Base-by-base conservation (phyloP, 2,797 vertebrate species). In the Lerista edwardsae region DNA sequence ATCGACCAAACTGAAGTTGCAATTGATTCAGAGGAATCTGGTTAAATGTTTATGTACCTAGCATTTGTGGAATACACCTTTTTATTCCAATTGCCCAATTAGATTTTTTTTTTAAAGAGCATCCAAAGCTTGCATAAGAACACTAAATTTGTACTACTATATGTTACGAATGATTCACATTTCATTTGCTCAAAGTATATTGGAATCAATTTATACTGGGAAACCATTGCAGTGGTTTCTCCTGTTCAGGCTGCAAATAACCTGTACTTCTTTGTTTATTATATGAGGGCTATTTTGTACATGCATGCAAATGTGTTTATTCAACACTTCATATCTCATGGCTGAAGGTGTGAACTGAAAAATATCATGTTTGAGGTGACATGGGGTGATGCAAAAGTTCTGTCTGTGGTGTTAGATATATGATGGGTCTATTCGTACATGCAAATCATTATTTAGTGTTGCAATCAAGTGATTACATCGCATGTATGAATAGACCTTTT, bases 191-290 rank as follows among this genome's bases (percentile, higher is more conserved):
- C 85, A 73, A 75, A 83, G 84, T 86, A 62, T 83, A 47, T 79
- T 87, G 86, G 90, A 88, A 87, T 94, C 90, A 94, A 95, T 91
- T 76, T 93, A 95, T 92, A 95, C 81, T 83, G 86, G 92, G 94
- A 91, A 91, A 55, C 51, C 51, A 55, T 89, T 62, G 17, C 86
- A 68, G 41, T 51, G n/a, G 55, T 87, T 74, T 84, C 89, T 88
- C 79, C 73, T 65, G 59, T 57, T 88, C 85, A 87, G 65, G 74
- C n/a, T 79, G 34, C 65, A 84, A 81, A 80, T 78, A 84, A 1
- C 34, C 31, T 79, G 8, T 83, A 73, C 68, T 75, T 79, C 78
- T 86, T 62, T 85, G 57, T 11, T 80, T 72, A 72, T 59, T 55
- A 55, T 55, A 17, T 68, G 67, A 72, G 55, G 67, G 47, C 68